These are phyloP conservation scores for Agelaius phoeniceus DNA, from an alignment of 2,113 vertebrate genomes.

Conservation along the genomic window DNA sequence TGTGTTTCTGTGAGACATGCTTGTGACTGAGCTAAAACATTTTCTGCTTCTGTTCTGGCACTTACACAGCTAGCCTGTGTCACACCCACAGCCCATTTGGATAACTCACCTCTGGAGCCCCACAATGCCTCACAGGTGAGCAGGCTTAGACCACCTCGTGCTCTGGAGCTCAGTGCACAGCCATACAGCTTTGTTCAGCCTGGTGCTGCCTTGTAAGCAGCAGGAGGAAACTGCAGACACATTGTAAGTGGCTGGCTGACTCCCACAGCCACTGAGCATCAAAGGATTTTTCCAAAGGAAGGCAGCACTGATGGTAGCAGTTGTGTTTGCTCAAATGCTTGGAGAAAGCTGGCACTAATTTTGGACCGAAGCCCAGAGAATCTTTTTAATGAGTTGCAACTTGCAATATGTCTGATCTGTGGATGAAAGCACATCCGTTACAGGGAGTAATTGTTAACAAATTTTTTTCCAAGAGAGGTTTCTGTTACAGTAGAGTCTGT, in stretches of 20 bases:
- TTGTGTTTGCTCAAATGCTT: slow-evolving; percentile 32
- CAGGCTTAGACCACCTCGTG: background rate
- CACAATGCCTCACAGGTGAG: background rate
- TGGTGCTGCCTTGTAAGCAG: background rate
- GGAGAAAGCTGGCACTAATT: slow-evolving; percentile 10
- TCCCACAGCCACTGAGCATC: background rate
- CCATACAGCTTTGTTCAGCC: background rate
- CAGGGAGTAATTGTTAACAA: background rate
- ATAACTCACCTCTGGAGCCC: background rate
- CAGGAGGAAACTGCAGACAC: background rate
- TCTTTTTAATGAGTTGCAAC: slow-evolving; percentile 27
- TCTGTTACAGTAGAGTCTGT: background rate
- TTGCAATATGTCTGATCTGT: slow-evolving; percentile 15
- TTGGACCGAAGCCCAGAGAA: slow-evolving; percentile 8
- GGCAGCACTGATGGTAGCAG: background rate
- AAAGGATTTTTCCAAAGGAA: background rate
- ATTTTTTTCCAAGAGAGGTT: background rate
- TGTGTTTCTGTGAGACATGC: background rate
- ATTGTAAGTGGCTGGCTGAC: background rate
- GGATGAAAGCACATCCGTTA: slow-evolving; percentile 40
- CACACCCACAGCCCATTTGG: background rate
- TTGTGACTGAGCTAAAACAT: background rate
- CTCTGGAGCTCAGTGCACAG: rapidly evolving
- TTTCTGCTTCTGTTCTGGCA: background rate
- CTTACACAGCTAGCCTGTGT: background rate